A percentile compares a stretch with the other conserved stretches of the same genome.
Evolutionary conservation across 2,888 invertebrate species (phyloP).

Genomic region (Actias luna): DNA sequence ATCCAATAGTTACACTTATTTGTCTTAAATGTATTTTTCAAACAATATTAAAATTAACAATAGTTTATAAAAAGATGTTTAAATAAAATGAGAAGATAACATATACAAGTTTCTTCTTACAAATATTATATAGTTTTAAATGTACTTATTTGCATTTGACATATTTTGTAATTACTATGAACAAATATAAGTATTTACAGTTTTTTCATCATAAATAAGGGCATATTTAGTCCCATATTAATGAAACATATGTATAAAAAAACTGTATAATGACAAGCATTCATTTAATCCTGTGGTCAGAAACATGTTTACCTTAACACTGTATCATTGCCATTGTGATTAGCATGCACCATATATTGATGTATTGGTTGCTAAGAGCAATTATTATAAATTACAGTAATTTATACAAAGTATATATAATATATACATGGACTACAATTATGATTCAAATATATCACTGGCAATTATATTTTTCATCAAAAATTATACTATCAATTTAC

Average conservation of each 20-base stretch:
- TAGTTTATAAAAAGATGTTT: no score
- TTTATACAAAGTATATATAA: not conserved
- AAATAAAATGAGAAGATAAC: no score
- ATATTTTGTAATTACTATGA: no score
- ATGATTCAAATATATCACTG: not conserved
- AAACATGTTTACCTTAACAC: slow-evolving; percentile 10
- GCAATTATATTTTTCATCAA: not conserved
- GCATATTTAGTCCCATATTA: no score
- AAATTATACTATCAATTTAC: slow-evolving; percentile 18
- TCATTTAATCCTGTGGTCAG: not conserved
- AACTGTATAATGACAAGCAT: not conserved
- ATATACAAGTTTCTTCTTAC: no score
- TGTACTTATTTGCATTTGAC: no score
- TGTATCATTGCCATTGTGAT: slow-evolving; percentile 4
- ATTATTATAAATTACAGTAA: not conserved
- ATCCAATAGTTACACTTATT: no score
- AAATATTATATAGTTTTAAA: no score
- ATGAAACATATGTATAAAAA: not conserved
- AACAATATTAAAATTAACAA: no score
- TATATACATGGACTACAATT: not conserved
- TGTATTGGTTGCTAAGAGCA: not conserved
- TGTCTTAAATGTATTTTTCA: no score
- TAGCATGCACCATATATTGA: slow-evolving; percentile 7
- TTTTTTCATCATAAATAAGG: no score
- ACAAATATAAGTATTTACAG: no score